Percentiles rank a stretch among this genome's conserved stretches.
These are phyloP conservation scores for Cerceris ruficornis DNA, from an alignment of 2,888 invertebrate genomes.

Conservation along the genomic window DNA sequence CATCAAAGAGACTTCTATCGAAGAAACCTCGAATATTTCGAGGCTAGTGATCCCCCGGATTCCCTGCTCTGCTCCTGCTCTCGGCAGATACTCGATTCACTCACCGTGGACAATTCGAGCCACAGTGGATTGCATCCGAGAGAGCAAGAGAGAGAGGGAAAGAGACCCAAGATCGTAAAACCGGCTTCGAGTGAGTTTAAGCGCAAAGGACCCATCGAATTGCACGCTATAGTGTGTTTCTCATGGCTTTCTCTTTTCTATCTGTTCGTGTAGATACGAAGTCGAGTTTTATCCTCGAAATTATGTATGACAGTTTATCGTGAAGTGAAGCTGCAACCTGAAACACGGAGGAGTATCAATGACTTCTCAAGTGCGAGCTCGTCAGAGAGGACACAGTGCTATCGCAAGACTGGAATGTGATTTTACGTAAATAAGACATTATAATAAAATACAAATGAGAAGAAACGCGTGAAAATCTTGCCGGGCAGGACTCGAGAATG, in stretches of 20 bases:
- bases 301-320: background rate
- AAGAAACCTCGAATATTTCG: constrained; percentile 10
- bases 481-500: constrained; percentile 10
- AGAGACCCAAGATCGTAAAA: background rate
- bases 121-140: background rate
- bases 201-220: background rate
- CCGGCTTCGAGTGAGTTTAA: background rate
- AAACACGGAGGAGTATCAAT: too few species aligned
- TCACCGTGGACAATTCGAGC: background rate
- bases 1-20: constrained; percentile 18
- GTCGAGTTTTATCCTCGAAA: background rate
- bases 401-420: constrained; percentile 9
- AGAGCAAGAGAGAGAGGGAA: background rate
- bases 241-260: background rate
- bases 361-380: background rate
- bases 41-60: background rate
- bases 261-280: background rate
- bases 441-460: background rate
- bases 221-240: background rate
- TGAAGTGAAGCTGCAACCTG: background rate
- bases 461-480: background rate
- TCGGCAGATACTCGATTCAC: background rate
- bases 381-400: background rate
- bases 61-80: constrained; percentile 2
- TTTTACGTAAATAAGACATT: background rate